phyloP scores from a whole-genome alignment of 2,797 vertebrate species.

The Neopelma chrysocephalum region DNA sequence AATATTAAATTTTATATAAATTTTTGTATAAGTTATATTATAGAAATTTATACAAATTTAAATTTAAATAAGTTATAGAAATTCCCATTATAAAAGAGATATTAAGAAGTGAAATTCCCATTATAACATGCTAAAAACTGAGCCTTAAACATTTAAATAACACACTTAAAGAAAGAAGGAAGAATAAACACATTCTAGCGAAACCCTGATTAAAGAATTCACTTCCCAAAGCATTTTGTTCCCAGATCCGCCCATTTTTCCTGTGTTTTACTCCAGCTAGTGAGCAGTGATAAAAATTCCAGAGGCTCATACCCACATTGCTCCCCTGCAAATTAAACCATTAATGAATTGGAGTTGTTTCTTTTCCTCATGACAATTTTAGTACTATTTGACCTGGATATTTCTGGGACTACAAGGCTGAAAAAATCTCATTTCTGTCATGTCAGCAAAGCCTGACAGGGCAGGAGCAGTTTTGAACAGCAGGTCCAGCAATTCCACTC shows the following conservation, averaged over 20 bases:
- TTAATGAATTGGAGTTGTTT: background rate
- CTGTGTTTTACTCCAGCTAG: background rate
- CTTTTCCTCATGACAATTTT: background rate
- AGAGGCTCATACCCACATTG: background rate
- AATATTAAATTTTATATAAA: too few species aligned
- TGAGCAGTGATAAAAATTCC: background rate
- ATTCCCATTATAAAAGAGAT: too few species aligned
- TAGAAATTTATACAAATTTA: too few species aligned
- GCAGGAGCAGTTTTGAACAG: background rate
- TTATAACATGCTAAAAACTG: background rate
- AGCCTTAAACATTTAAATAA: background rate
- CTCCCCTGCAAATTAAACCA: background rate
- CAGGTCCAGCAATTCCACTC: background rate
- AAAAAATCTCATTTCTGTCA: conserved; percentile 43
- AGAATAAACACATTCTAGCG: background rate
- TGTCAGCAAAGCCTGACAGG: conserved; percentile 6
- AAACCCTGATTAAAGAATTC: background rate
- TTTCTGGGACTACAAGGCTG: background rate
- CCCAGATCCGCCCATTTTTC: background rate
- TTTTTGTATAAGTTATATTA: too few species aligned
- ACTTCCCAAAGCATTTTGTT: background rate
- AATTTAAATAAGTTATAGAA: too few species aligned
- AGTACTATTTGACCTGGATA: background rate
- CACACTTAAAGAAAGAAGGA: background rate
- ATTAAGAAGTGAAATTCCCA: background rate